A percentile compares a stretch with the other conserved stretches of the same genome.
These are phyloP conservation scores for Melanerpes formicivorus DNA, from an alignment of 2,113 vertebrate species.

Conservation along the genomic window DNA sequence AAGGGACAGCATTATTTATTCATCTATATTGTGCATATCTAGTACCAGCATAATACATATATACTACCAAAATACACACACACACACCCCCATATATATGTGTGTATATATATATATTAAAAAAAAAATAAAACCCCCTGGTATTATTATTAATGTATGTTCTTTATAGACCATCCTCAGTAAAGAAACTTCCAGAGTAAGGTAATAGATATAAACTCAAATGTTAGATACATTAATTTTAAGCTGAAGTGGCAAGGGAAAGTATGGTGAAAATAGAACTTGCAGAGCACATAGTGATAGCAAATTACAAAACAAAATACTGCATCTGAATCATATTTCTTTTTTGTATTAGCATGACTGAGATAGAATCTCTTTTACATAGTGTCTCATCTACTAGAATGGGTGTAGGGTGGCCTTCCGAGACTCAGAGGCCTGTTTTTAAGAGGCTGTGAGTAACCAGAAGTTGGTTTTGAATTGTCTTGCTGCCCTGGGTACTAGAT, in stretches of 20 bases:
- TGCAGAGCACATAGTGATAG: neutral
- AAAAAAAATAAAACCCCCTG: too few species aligned
- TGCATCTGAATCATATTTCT: neutral
- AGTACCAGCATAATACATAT: too few species aligned
- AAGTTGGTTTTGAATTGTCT: neutral
- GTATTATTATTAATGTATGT: neutral
- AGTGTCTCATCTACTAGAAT: neutral
- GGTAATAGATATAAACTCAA: neutral
- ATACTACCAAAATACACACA: too few species aligned
- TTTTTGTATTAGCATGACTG: neutral
- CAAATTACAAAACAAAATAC: neutral
- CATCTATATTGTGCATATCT: neutral
- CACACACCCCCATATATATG: too few species aligned
- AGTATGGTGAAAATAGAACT: neutral
- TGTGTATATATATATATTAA: too few species aligned
- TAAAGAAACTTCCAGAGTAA: neutral
- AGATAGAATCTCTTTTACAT: neutral
- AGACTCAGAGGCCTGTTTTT: too few species aligned
- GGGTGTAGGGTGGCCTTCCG: neutral
- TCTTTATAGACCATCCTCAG: neutral
- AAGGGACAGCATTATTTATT: neutral
- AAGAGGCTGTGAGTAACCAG: too few species aligned
- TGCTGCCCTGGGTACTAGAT: neutral
- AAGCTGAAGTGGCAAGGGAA: neutral
- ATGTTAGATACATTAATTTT: neutral